Conservation (phyloP, 2,113 vertebrate species). For the Isurus oxyrinchus region DNA sequence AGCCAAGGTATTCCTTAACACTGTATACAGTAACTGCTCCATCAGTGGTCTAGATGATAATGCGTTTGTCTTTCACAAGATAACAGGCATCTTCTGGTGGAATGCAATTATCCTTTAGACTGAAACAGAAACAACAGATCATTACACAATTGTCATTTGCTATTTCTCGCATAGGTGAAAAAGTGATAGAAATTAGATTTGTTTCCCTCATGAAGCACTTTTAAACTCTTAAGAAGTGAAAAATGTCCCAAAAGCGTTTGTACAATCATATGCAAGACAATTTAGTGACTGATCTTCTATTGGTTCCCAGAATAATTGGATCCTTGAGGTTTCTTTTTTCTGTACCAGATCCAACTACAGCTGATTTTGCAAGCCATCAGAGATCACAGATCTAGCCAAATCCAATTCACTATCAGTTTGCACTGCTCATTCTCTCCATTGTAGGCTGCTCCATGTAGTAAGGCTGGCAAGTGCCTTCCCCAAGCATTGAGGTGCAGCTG, state of each 20-base stretch:
- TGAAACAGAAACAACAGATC: neutral
- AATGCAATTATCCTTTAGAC: constrained; percentile 21
- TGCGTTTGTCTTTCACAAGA: constrained; percentile 22
- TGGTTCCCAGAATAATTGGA: neutral
- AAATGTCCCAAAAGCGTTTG: neutral
- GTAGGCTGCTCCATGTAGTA: neutral
- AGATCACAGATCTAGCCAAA: neutral
- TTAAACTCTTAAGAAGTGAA: neutral
- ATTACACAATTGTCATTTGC: neutral
- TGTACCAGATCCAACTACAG: neutral
- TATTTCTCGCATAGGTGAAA: neutral
- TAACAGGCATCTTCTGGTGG: neutral
- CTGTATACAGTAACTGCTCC: neutral
- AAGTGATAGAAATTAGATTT: neutral
- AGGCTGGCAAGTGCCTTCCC: neutral
- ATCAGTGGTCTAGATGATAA: neutral
- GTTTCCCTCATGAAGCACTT: neutral
- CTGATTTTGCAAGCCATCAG: too few species aligned
- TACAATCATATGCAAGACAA: neutral
- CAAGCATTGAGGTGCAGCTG: neutral
- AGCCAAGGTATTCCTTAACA: neutral
- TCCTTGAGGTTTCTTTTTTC: neutral
- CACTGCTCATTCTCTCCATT: neutral
- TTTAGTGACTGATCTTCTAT: neutral
- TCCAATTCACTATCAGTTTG: neutral